A percentile compares a stretch with the other conserved stretches of the same genome.
phyloP scores from a whole-genome alignment of 92 coral and sea anemone species.

The Phenganax stokvisi region DNA sequence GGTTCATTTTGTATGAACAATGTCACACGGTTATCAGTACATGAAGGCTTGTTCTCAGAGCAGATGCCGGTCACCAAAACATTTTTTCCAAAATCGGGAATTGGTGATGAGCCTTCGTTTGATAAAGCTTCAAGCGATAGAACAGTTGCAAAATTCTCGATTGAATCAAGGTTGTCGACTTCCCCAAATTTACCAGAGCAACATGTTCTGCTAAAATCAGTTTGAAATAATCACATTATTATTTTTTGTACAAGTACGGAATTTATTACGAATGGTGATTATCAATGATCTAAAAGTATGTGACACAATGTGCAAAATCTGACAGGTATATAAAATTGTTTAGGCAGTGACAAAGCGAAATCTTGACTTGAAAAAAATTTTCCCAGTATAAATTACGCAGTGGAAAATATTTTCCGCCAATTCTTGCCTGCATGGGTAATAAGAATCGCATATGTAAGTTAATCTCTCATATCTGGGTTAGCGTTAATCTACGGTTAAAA shows the following conservation, averaged over 20 bases:
- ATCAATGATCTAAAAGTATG: no score
- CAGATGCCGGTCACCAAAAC: constrained; percentile 54
- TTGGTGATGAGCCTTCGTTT: constrained; percentile 1
- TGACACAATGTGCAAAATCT: no score
- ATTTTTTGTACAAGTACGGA: neutral
- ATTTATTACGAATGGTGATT: no score
- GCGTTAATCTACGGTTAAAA: no score
- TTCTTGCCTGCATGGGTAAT: no score
- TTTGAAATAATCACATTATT: neutral
- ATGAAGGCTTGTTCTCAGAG: constrained; percentile 42
- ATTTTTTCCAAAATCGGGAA: constrained; percentile 39
- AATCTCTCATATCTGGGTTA: no score
- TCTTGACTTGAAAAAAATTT: no score
- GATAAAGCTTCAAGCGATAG: constrained; percentile 44
- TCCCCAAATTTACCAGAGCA: constrained; percentile 53
- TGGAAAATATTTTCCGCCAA: no score
- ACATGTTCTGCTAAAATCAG: neutral
- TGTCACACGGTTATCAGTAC: constrained; percentile 43
- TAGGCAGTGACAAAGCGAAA: no score
- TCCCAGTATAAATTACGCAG: no score
- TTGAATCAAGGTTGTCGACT: constrained; percentile 42
- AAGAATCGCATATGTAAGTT: no score
- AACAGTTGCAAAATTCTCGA: neutral
- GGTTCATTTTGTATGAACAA: constrained; percentile 55
- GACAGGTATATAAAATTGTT: no score